phyloP scores from a whole-genome alignment of 2,888 invertebrate species.

The Leptodirus hochenwartii region DNA sequence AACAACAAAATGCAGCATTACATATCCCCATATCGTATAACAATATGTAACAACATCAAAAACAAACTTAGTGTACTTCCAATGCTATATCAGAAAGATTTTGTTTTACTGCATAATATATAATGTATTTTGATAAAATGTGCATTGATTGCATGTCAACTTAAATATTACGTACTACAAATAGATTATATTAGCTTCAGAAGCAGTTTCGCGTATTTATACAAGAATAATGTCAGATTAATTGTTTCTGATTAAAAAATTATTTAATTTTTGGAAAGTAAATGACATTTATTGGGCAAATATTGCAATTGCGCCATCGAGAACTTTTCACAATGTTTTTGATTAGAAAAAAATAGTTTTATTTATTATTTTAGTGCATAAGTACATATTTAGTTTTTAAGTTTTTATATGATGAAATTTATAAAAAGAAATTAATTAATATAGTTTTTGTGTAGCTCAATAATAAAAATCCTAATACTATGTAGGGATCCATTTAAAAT shows the following conservation, averaged over 20 bases:
- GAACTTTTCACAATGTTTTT: no score
- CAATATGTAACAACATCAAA: no score
- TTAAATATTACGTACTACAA: no score
- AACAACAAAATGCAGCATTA: no score
- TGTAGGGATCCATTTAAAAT: background rate
- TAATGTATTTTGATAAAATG: no score
- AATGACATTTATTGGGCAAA: constrained; percentile 9
- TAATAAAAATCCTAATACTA: constrained; percentile 8
- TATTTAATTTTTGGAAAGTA: constrained; percentile 5
- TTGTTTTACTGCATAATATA: no score
- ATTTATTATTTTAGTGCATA: constrained; percentile 13
- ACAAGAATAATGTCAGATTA: background rate
- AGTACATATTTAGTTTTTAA: constrained; percentile 12
- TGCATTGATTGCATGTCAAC: no score
- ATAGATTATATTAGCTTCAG: no score
- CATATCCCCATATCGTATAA: no score
- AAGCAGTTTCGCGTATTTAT: no score
- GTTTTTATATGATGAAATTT: constrained; percentile 12
- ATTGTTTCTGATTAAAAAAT: background rate
- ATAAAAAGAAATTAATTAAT: constrained; percentile 8
- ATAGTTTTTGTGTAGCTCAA: constrained; percentile 10
- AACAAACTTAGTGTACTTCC: no score
- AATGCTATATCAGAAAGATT: no score
- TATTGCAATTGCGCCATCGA: constrained; percentile 6
- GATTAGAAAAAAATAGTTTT: constrained; percentile 13